These are phyloP conservation scores for Drosophila lacicola DNA, from an alignment of 2,888 invertebrate genomes.

Conservation along the genomic window DNA sequence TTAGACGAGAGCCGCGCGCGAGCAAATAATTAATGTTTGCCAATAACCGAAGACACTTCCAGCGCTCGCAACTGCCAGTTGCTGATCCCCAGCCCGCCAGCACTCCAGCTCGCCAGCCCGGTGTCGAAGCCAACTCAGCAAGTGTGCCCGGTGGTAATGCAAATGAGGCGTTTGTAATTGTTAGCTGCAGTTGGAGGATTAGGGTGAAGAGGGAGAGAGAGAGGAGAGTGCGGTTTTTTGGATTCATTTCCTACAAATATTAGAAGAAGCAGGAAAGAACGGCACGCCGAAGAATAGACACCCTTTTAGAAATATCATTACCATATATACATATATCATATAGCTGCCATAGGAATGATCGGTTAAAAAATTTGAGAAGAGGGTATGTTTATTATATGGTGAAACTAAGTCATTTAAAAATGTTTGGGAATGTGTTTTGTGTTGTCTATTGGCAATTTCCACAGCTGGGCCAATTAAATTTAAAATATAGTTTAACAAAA, in stretches of 20 bases:
- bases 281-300: background rate
- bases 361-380: too few species aligned
- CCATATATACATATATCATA: too few species aligned
- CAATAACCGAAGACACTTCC: conserved; percentile 82
- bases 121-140: conserved; percentile 43
- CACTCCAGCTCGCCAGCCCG: conserved; percentile 39
- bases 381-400: too few species aligned
- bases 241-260: background rate
- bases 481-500: too few species aligned
- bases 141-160: conserved; percentile 69
- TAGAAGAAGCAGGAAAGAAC: background rate
- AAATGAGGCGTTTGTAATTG: conserved; percentile 68
- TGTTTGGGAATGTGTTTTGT: too few species aligned
- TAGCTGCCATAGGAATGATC: too few species aligned
- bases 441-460: too few species aligned
- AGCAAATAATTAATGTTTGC: conserved; percentile 81
- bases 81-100: conserved; percentile 29
- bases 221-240: too few species aligned
- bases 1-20: conserved; percentile 54
- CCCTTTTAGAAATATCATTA: background rate
- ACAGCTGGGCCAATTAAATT: too few species aligned
- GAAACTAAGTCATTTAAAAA: too few species aligned
- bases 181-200: conserved; percentile 3
- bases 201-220: too few species aligned
- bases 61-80: conserved; percentile 30